Evolutionary conservation across 2,797 vertebrate species (phyloP).

Genomic region (Pangasius macronema): DNA sequence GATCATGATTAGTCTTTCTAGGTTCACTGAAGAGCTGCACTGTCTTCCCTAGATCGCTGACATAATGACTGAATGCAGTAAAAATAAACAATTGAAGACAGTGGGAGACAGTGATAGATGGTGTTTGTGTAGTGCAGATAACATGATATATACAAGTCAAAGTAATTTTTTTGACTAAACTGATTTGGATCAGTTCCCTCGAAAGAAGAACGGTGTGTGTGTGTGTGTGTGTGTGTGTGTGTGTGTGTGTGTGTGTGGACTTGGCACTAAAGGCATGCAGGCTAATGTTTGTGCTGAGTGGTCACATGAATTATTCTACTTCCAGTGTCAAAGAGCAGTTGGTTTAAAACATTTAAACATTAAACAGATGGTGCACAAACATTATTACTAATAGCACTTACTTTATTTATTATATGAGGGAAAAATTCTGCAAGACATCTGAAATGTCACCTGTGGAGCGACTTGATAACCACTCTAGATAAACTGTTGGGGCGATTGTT

Average conservation of each 20-base stretch:
- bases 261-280: neutral
- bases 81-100: conserved; percentile 47
- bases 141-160: conserved; percentile 47
- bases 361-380: neutral
- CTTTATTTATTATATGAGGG: neutral
- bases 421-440: neutral
- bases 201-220: neutral
- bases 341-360: neutral
- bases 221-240: no score
- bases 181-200: conserved; percentile 35
- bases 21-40: conserved; percentile 2
- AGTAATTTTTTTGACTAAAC: conserved; percentile 31
- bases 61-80: conserved; percentile 40
- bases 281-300: neutral
- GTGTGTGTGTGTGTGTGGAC: no score
- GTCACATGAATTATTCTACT: neutral
- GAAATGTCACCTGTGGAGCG: neutral
- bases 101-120: conserved; percentile 52
- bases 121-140: conserved; percentile 51
- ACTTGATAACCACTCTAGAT: no score
- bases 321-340: neutral
- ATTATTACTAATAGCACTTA: neutral
- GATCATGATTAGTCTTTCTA: conserved; percentile 50
- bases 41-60: conserved; percentile 15
- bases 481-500: neutral